These are phyloP conservation scores for Apotomis capreana DNA, from an alignment of 2,888 invertebrate species.

Conservation along the genomic window DNA sequence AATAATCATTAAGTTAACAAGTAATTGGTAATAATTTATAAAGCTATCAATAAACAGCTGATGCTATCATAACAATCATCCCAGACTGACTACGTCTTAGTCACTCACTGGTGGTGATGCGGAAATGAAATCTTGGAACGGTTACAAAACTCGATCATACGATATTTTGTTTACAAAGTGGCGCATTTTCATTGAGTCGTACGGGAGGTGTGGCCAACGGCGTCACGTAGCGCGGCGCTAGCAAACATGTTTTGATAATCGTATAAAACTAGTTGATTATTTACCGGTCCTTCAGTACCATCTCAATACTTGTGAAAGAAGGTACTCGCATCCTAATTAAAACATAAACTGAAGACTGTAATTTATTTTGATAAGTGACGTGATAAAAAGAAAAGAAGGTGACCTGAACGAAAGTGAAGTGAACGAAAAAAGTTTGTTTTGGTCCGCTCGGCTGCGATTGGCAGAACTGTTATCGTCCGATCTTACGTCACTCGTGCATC, in stretches of 20 bases:
- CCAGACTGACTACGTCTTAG: constrained; percentile 3
- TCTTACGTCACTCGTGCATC: constrained; percentile 65
- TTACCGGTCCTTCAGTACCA: constrained; percentile 47
- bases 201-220: constrained; percentile 62
- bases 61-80: constrained; percentile 3
- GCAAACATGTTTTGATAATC: constrained; percentile 67
- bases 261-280: constrained; percentile 57
- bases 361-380: constrained; percentile 37
- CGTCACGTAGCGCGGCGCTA: constrained; percentile 42
- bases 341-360: constrained; percentile 18
- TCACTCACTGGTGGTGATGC: constrained; percentile 35
- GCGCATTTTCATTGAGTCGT: constrained; percentile 54
- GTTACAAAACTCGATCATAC: constrained; percentile 65
- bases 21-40: background rate
- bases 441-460: constrained; percentile 62
- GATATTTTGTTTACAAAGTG: constrained; percentile 68
- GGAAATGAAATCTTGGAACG: constrained; percentile 53
- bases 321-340: constrained; percentile 21
- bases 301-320: constrained; percentile 46
- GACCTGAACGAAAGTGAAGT: constrained; percentile 47
- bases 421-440: constrained; percentile 49
- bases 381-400: constrained; percentile 37
- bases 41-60: background rate
- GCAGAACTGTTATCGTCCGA: constrained; percentile 67
- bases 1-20: too few relatives aligned